Evolutionary conservation across 2,113 vertebrate genomes (phyloP).

Genomic region (Xerus inauris): DNA sequence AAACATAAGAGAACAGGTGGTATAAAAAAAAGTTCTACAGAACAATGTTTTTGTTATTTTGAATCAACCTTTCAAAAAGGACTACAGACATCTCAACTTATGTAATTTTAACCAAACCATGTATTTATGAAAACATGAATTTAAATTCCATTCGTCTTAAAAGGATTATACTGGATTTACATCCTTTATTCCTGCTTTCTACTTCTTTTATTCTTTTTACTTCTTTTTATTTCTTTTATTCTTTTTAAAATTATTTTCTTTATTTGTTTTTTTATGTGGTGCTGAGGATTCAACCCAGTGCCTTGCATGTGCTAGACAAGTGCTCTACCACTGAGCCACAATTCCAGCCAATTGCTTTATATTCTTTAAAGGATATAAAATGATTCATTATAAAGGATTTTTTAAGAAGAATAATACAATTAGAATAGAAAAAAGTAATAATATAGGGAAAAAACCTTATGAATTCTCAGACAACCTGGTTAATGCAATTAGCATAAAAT

Average conservation of each 20-base stretch:
- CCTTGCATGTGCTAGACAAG: no score
- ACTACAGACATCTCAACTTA: background rate
- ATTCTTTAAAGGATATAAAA: background rate
- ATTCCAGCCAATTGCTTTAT: no score
- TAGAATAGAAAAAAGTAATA: background rate
- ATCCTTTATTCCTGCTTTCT: no score
- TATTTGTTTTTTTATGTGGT: no score
- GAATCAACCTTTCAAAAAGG: background rate
- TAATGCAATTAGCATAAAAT: background rate
- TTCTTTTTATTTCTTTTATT: no score
- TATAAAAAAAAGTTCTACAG: background rate
- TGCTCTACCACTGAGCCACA: no score
- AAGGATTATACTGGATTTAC: background rate
- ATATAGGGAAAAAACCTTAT: background rate
- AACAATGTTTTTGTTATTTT: background rate
- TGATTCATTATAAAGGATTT: background rate
- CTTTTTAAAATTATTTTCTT: no score
- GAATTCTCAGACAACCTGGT: background rate
- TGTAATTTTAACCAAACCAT: background rate
- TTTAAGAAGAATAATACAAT: constrained; percentile 19
- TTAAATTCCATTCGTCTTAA: constrained; percentile 1
- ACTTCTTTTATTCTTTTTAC: no score
- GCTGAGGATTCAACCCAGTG: no score
- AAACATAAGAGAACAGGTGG: background rate
- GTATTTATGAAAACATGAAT: background rate